Evolutionary conservation across 1,140 invertebrate species (phyloP).

Genomic region (Oncopodura yosiiana): DNA sequence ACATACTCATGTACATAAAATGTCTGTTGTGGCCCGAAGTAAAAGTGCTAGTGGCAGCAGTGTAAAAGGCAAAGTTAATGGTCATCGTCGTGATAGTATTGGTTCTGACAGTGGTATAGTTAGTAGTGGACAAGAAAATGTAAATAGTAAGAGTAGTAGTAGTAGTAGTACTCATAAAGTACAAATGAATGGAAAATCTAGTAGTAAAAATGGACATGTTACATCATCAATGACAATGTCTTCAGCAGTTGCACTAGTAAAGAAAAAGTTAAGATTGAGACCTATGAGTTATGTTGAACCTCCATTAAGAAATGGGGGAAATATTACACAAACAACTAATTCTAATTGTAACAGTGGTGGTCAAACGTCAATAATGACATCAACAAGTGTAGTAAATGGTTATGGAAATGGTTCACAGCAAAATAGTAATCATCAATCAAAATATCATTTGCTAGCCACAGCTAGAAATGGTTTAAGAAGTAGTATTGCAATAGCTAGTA

Average conservation of each 20-base stretch:
- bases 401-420: neutral
- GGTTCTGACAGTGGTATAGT: constrained; percentile 2
- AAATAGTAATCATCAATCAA: neutral
- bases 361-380: neutral
- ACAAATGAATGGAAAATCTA: too few species aligned
- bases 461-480: neutral
- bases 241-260: neutral
- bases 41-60: too few species aligned
- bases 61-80: too few species aligned
- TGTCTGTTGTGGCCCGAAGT: too few species aligned
- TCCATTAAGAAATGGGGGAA: neutral
- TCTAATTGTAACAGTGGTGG: neutral
- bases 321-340: neutral
- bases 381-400: neutral
- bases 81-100: too few species aligned
- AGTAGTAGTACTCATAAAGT: too few species aligned
- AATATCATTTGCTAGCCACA: neutral
- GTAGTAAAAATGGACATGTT: too few species aligned
- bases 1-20: too few species aligned
- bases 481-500: neutral
- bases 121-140: constrained; percentile 1
- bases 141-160: too few species aligned
- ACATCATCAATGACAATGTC: too few species aligned
- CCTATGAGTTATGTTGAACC: constrained; percentile 34
- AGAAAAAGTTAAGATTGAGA: constrained; percentile 19